phyloP scores from a whole-genome alignment of 2,797 vertebrate species.

The Sebastolobus altivelis region DNA sequence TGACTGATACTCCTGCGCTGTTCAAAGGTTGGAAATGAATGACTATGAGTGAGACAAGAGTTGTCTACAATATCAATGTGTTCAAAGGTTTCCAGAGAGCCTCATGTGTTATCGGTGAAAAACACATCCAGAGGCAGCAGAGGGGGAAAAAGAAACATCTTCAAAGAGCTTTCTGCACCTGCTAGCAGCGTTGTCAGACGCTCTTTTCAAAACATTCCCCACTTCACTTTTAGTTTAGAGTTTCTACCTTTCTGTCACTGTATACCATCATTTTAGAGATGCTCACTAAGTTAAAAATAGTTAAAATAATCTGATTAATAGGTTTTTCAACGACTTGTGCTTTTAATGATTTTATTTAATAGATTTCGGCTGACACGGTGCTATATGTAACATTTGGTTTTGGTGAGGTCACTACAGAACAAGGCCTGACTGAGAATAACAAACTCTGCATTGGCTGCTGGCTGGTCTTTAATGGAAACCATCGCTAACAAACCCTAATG shows the following conservation, averaged over 20 bases:
- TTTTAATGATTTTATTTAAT: neutral
- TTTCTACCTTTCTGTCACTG: conserved; percentile 19
- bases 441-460: conserved; percentile 27
- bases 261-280: neutral
- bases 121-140: conserved; percentile 35
- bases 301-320: neutral
- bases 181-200: conserved; percentile 11
- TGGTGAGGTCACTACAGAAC: conserved; percentile 13
- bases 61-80: conserved; percentile 43
- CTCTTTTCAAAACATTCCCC: conserved; percentile 28
- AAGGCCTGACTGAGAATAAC: conserved; percentile 17
- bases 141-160: conserved; percentile 21
- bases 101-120: conserved; percentile 36
- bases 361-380: neutral
- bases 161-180: conserved; percentile 49
- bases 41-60: conserved; percentile 45
- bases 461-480: conserved; percentile 49
- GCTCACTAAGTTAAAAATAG: neutral
- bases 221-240: conserved; percentile 21
- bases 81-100: conserved; percentile 58
- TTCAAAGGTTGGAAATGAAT: conserved; percentile 57
- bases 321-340: neutral
- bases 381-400: neutral
- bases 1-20: conserved; percentile 32
- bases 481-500: conserved; percentile 30